Evolutionary conservation across 2,888 invertebrate genomes (phyloP), one percentile per base, ranked within the genome.

Genomic region (Dynastes maya): DNA sequence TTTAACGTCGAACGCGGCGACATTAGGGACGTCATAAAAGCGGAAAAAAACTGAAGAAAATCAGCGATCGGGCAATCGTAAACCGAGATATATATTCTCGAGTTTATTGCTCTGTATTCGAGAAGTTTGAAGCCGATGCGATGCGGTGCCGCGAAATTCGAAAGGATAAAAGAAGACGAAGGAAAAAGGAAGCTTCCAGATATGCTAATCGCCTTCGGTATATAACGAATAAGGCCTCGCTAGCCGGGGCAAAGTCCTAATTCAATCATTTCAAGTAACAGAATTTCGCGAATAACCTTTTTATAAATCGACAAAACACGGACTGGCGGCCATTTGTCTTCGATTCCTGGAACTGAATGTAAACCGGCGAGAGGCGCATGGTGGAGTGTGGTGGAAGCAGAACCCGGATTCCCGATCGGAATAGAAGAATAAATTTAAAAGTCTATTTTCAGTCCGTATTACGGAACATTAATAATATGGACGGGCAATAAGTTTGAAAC

Each of bases 381-480:
- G 45, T 8, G 45, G 45, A 45, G 8, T 8, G 45, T 8, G 9
- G 45, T 2, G 45, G 55, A 22, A 29, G 83, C 84, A 83, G 83
- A 83, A 11, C n/a, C 32, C 64, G 82, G 83, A 84, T 84, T 9
- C 85, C 84, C 85, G 84, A 84, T 85, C 84, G 84, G 82, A 84
- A 84, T 83, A 84, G 84, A 83, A 83, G 84, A 86, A 86, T 86
- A 86, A 86, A 87, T 86, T 86, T 85, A 84, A 85, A 85, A 86
- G 86, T 87, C 86, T 85, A 86, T 86, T 86, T 85, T 85, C 86
- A 82, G 85, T 85, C 85, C 84, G 84, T 85, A 87, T 86, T 86
- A 86, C 86, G 82, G 84, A 85, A 84, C 86, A 87, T 87, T 86
- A 85, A 86, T 87, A 87, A 86, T 82, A 83, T 83, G 84, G 86